Evolutionary conservation across 1,140 invertebrate genomes (phyloP), one percentile per base, ranked within the genome.

Genomic region (Homalodisca vitripennis): DNA sequence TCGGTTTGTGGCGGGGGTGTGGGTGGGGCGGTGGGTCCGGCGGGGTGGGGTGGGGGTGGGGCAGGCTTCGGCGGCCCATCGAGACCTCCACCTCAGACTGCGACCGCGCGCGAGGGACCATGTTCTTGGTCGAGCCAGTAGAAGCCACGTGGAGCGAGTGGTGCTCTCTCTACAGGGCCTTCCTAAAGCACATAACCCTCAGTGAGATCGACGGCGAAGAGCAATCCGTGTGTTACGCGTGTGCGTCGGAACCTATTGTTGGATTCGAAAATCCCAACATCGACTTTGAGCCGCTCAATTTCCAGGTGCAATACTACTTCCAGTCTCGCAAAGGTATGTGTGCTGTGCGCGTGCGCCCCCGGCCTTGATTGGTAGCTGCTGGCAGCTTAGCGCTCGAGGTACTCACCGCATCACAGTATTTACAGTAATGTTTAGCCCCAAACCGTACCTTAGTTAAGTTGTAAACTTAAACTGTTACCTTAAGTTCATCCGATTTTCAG

Each of bases 171-270:
- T 88, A 85, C 75, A 79, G 81, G 51, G 81, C 84, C 72, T 83
- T 84, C 64, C 78, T 81, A 14, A 88, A 88, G 76, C 82, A 79
- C 67, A 78, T 89, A 67, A 87, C 88, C 26, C 84, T 88, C 71
- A 89, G 88, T 17, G 86, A 88, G 72, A 75, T 83, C 55, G 88
- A 91, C 77, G 82, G 80, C 64, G 82, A 86, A 63, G 87, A 83
- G 71, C 72, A 57, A 3, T 84, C 88, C 1, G 82, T 87, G 51
- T 85, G 87, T 70, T 87, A 85, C 73, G 76, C 77, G 32, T 31
- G 65, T 65, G 14, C 66, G 55, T 68, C 12, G 14, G 32, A 55
- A 68, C 29, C 68, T 62, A 20, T 57, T 68, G 14, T 51, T 22
- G 24, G 64, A 72, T 29, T 77, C 78, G 71, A 76, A 77, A 22